These are phyloP conservation scores for Erebia aethiops DNA, from an alignment of 2,888 invertebrate genomes.

Conservation along the genomic window DNA sequence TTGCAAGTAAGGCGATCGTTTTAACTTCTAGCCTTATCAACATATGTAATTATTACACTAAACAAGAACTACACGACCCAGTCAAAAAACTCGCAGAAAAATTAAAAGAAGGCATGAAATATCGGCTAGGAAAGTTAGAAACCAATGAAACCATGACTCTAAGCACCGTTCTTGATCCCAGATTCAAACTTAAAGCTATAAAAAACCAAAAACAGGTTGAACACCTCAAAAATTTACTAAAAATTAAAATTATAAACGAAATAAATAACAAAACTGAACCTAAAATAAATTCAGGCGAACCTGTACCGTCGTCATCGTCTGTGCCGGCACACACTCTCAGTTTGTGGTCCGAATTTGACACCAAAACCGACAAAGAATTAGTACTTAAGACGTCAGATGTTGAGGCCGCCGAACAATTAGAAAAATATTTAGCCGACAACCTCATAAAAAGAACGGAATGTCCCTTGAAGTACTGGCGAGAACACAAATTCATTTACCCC, in stretches of 20 bases:
- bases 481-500: too few species aligned
- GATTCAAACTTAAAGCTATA: neutral
- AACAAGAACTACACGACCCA: neutral
- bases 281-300: neutral
- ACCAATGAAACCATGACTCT: neutral
- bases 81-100: neutral
- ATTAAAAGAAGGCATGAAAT: neutral
- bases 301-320: neutral
- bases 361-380: neutral
- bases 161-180: neutral
- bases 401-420: neutral
- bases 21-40: neutral
- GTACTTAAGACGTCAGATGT: neutral
- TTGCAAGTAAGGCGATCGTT: conserved; percentile 1
- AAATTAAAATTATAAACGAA: neutral
- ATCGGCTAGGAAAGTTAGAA: neutral
- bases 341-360: neutral
- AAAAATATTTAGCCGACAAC: neutral
- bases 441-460: neutral
- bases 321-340: neutral
- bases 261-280: neutral
- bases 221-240: neutral
- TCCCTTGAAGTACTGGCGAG: neutral
- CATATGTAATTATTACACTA: neutral
- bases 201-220: neutral